Conservation (phyloP, 2,797 vertebrate species). For the Paedocypris micromegethes region DNA sequence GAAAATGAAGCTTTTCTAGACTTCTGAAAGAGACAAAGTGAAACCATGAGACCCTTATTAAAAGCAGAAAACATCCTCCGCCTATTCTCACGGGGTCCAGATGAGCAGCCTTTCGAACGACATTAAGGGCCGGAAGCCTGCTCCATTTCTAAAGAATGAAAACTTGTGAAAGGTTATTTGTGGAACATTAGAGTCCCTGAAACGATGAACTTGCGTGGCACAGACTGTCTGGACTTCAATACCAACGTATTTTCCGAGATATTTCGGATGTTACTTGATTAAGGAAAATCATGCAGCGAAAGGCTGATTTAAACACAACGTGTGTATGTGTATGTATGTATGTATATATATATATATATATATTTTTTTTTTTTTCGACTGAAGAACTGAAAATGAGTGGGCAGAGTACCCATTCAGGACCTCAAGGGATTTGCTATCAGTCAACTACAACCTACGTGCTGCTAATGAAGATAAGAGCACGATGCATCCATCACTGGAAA, state of each 20-base stretch:
- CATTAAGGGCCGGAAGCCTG: slow-evolving; percentile 62
- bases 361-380: too few species aligned
- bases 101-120: slow-evolving; percentile 61
- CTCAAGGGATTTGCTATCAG: not conserved
- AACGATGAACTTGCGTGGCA: not conserved
- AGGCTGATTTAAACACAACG: too few species aligned
- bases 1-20: too few species aligned
- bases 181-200: slow-evolving; percentile 24
- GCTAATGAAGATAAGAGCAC: slow-evolving; percentile 8
- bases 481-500: not conserved
- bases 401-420: too few species aligned
- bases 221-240: too few species aligned
- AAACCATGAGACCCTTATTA: slow-evolving; percentile 48
- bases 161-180: slow-evolving; percentile 55
- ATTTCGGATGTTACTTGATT: too few species aligned
- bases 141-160: slow-evolving; percentile 53
- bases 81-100: slow-evolving; percentile 69
- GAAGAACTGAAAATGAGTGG: too few species aligned
- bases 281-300: too few species aligned
- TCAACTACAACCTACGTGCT: slow-evolving; percentile 5
- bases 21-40: slow-evolving; percentile 8
- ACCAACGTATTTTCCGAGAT: too few species aligned
- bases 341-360: too few species aligned
- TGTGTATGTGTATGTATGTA: too few species aligned
- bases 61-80: slow-evolving; percentile 59